Percentiles rank a stretch among this genome's conserved stretches.
phyloP scores from a whole-genome alignment of 2,797 vertebrate species.

The Parambassis ranga region DNA sequence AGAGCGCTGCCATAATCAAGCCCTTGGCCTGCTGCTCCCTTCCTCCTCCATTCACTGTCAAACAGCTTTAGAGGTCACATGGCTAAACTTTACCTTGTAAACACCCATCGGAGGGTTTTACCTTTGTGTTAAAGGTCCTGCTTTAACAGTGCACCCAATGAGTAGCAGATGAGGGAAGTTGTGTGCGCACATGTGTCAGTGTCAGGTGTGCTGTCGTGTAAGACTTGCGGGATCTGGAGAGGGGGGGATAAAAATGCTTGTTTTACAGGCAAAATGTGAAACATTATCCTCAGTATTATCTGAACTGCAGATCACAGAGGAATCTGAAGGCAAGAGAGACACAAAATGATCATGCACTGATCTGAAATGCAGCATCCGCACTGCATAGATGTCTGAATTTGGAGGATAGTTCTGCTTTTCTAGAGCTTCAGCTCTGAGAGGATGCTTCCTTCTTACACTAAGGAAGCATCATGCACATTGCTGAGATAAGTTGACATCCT shows the following conservation, averaged over 20 bases:
- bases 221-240: constrained; percentile 49
- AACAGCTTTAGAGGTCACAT: constrained; percentile 60
- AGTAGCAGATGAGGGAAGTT: constrained; percentile 70
- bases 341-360: background rate
- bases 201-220: constrained; percentile 52
- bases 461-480: no score
- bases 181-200: constrained; percentile 43
- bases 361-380: background rate
- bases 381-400: background rate
- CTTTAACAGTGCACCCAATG: constrained; percentile 53
- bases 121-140: constrained; percentile 64
- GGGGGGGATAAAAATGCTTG: constrained; percentile 6
- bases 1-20: constrained; percentile 13
- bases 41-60: constrained; percentile 44
- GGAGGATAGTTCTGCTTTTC: background rate
- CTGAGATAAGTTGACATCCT: no score
- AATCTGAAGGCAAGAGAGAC: constrained; percentile 2
- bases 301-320: constrained; percentile 15
- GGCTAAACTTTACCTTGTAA: constrained; percentile 63
- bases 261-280: constrained; percentile 52
- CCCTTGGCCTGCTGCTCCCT: constrained; percentile 38
- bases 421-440: background rate
- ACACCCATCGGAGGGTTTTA: constrained; percentile 51
- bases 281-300: constrained; percentile 28
- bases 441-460: no score